Percentiles rank a stretch among this genome's conserved stretches.
These are phyloP conservation scores for Chrysodeixis includens DNA, from an alignment of 2,888 invertebrate species.

Conservation along the genomic window DNA sequence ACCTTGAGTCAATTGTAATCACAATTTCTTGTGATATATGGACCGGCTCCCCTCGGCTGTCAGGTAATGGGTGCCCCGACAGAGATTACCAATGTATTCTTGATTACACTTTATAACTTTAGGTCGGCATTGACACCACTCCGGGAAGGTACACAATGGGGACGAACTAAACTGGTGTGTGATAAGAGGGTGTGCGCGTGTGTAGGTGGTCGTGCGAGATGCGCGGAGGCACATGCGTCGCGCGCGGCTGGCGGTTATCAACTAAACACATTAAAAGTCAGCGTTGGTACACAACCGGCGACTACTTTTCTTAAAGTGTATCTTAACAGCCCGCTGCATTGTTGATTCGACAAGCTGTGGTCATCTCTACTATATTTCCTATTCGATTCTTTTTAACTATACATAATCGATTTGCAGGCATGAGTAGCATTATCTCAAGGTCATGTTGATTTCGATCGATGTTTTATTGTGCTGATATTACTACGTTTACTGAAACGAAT, in stretches of 20 bases:
- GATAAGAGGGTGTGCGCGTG: conserved; percentile 63
- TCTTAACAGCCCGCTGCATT: conserved; percentile 65
- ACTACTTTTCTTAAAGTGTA: conserved; percentile 68
- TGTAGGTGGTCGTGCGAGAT: conserved; percentile 58
- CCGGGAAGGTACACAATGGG: conserved; percentile 44
- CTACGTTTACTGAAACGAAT: conserved; percentile 45
- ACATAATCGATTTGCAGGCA: conserved; percentile 43
- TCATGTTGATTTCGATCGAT: conserved; percentile 58
- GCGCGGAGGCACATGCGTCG: conserved; percentile 74
- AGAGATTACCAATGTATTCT: conserved; percentile 36
- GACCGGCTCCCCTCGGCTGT: conserved; percentile 39
- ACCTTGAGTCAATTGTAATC: conserved; percentile 81
- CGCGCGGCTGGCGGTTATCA: conserved; percentile 82
- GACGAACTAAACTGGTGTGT: conserved; percentile 58
- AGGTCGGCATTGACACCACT: conserved; percentile 51
- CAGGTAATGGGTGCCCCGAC: conserved; percentile 24
- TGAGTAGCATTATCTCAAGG: conserved; percentile 62
- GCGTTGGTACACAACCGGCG: conserved; percentile 70
- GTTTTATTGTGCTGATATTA: conserved; percentile 49
- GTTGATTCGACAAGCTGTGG: conserved; percentile 66
- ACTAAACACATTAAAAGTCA: conserved; percentile 84
- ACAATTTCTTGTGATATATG: conserved; percentile 63
- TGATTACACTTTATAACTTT: conserved; percentile 47
- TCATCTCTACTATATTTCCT: conserved; percentile 44
- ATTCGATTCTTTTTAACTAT: conserved; percentile 48